Percentiles rank a stretch among this genome's conserved stretches.
These are phyloP conservation scores for Leucoma salicis DNA, from an alignment of 2,888 invertebrate genomes.

Conservation along the genomic window DNA sequence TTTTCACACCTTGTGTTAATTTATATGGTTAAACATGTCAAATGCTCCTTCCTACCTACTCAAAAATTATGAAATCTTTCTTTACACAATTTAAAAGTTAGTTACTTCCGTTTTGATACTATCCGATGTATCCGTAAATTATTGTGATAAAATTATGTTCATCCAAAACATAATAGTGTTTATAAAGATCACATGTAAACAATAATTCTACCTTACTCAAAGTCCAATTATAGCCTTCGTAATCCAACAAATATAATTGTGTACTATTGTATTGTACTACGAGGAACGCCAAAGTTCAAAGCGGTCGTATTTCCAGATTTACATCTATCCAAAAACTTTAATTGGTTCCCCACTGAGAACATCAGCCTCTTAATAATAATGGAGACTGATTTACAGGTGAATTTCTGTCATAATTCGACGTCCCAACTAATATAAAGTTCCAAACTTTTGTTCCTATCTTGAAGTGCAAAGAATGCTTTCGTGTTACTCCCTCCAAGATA, in stretches of 20 bases:
- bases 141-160: no score
- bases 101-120: no score
- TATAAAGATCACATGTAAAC: no score
- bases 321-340: constrained; percentile 42
- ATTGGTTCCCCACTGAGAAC: constrained; percentile 43
- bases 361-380: constrained; percentile 14
- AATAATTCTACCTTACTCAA: no score
- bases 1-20: no score
- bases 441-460: background rate
- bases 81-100: no score
- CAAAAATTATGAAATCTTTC: no score
- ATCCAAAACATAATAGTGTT: no score
- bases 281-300: constrained; percentile 19
- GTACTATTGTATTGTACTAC: constrained; percentile 13
- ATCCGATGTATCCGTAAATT: no score
- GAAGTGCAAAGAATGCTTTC: background rate
- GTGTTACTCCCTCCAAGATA: constrained; percentile 1
- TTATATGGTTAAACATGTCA: no score
- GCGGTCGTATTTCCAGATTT: constrained; percentile 24
- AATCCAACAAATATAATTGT: constrained; percentile 26
- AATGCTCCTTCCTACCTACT: no score
- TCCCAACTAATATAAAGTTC: constrained; percentile 6
- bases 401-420: constrained; percentile 5
- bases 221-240: constrained; percentile 1
- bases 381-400: constrained; percentile 16